A percentile compares a stretch with the other conserved stretches of the same genome.
phyloP scores from a whole-genome alignment of 1,140 invertebrate genomes.

The Drosophila teissieri region DNA sequence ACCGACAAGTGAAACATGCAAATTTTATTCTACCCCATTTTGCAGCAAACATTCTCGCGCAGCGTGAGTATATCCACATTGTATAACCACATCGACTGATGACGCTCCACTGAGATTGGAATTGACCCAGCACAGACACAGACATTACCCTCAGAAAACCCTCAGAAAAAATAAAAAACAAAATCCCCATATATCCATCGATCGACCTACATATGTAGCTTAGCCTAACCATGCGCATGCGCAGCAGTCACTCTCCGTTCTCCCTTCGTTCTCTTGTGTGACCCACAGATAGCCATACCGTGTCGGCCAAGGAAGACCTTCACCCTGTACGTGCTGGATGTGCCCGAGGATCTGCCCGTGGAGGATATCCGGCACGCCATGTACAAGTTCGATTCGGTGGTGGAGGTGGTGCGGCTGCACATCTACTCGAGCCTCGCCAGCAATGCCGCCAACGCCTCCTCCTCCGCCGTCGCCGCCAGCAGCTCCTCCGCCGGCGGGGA shows the following conservation, averaged over 20 bases:
- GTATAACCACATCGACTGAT: constrained; percentile 1
- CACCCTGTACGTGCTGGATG: constrained; percentile 91
- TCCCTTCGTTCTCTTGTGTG: constrained; percentile 10
- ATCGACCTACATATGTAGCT: constrained; percentile 13
- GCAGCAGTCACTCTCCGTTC: constrained; percentile 17
- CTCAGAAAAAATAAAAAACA: too few relatives aligned
- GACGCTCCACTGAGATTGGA: constrained; percentile 12
- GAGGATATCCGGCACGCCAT: constrained; percentile 92
- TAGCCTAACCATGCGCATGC: constrained; percentile 22
- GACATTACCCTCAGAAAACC: background rate
- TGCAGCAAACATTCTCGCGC: constrained; percentile 78
- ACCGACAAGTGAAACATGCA: constrained; percentile 53
- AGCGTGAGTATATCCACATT: constrained; percentile 62
- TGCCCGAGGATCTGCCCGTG: constrained; percentile 92
- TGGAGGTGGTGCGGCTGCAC: constrained; percentile 89
- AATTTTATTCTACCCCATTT: constrained; percentile 69
- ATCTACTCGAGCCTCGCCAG: constrained; percentile 83
- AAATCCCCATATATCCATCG: constrained; percentile 12
- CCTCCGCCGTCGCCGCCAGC: constrained; percentile 16
- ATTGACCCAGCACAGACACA: constrained; percentile 10
- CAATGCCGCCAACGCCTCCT: constrained; percentile 30
- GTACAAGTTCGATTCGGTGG: constrained; percentile 91
- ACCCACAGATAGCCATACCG: constrained; percentile 90
- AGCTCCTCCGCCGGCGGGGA: constrained; percentile 47
- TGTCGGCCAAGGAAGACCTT: constrained; percentile 93